These are phyloP conservation scores for Parochlus steinenii DNA, from an alignment of 2,888 invertebrate species.

Conservation along the genomic window DNA sequence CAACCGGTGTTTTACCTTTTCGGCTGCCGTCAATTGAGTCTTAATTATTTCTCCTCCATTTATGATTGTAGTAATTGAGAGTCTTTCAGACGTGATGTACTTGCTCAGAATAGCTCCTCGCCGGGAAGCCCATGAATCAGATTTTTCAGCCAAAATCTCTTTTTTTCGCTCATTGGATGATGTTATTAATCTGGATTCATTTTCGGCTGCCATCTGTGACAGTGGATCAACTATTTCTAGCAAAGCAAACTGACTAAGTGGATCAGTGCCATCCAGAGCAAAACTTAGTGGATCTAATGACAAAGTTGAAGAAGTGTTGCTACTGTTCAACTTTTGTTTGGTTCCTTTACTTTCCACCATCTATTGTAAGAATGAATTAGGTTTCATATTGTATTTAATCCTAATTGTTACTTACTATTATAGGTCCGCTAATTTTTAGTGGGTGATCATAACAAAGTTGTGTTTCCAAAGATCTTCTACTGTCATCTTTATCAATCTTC, in stretches of 20 bases:
- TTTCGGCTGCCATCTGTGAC: slow-evolving; percentile 38
- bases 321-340: slow-evolving; percentile 31
- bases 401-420: slow-evolving; percentile 3
- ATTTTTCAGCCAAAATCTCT: background rate
- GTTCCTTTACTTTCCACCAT: slow-evolving; percentile 36
- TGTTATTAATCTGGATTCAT: slow-evolving; percentile 17
- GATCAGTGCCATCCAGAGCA: slow-evolving; percentile 55
- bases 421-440: slow-evolving; percentile 3
- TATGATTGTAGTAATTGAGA: slow-evolving; percentile 81
- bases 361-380: slow-evolving; percentile 22
- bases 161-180: background rate
- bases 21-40: slow-evolving; percentile 62
- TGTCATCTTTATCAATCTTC: slow-evolving; percentile 4
- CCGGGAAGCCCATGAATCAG: slow-evolving; percentile 61
- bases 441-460: slow-evolving; percentile 9
- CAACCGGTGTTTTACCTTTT: slow-evolving; percentile 76
- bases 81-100: slow-evolving; percentile 85
- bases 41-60: slow-evolving; percentile 71
- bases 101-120: slow-evolving; percentile 66
- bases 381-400: slow-evolving; percentile 4
- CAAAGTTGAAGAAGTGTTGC: slow-evolving; percentile 36
- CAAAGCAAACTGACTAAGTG: slow-evolving; percentile 50
- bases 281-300: slow-evolving; percentile 35
- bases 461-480: slow-evolving; percentile 5
- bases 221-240: slow-evolving; percentile 44